A percentile compares a stretch with the other conserved stretches of the same genome.
phyloP scores from a whole-genome alignment of 2,797 vertebrate genomes.

The Eupleurogrammus muticus region DNA sequence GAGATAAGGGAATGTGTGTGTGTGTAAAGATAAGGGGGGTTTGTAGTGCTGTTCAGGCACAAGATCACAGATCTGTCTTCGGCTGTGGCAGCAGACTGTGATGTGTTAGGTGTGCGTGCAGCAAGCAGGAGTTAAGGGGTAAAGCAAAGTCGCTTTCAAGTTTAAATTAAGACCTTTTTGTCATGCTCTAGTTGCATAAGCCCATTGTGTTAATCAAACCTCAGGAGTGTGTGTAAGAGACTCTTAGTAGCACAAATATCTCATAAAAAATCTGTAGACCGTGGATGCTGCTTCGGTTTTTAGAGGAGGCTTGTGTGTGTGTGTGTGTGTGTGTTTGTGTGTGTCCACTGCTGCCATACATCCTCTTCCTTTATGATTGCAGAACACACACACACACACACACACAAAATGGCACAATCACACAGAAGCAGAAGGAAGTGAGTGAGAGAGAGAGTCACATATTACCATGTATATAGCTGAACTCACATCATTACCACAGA shows the following conservation, averaged over 20 bases:
- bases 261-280: constrained; percentile 39
- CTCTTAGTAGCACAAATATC: constrained; percentile 25
- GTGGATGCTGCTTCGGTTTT: constrained; percentile 45
- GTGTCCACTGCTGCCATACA: constrained; percentile 24
- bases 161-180: constrained; percentile 28
- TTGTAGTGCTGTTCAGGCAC: constrained; percentile 58
- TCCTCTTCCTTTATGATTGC: constrained; percentile 40
- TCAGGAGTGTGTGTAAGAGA: constrained; percentile 24
- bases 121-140: background rate
- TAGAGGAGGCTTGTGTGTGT: background rate
- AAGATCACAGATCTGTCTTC: constrained; percentile 45
- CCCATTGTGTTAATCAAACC: constrained; percentile 15
- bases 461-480: constrained; percentile 34
- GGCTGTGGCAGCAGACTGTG: constrained; percentile 21
- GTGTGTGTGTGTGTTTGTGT: constrained; percentile 24
- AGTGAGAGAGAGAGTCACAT: constrained; percentile 44
- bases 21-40: constrained; percentile 63
- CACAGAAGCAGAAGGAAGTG: constrained; percentile 60
- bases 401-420: constrained; percentile 40
- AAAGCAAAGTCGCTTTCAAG: background rate
- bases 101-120: constrained; percentile 22
- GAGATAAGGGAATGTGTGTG: constrained; percentile 52
- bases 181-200: constrained; percentile 31
- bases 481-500: constrained; percentile 42
- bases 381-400: constrained; percentile 34